Percentiles rank a stretch among this genome's conserved stretches.
phyloP scores from a whole-genome alignment of 1,140 invertebrate genomes.

The Pseudomyrmex pallidus region DNA sequence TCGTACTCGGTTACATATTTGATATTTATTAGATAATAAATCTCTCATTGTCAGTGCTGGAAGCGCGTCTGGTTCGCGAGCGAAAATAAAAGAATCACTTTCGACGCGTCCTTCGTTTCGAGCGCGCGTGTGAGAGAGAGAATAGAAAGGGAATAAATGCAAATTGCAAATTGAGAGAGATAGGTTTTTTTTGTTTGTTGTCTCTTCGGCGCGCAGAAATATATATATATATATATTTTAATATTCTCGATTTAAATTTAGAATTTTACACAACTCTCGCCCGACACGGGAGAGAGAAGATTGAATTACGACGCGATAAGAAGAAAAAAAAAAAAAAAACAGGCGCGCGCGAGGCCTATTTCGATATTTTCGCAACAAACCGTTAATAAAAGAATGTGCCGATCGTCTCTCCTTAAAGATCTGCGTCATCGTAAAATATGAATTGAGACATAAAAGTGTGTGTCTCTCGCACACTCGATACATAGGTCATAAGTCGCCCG shows the following conservation, averaged over 20 bases:
- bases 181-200: not conserved
- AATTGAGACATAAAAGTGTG: conserved; percentile 12
- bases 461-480: not conserved
- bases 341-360: not conserved
- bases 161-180: not conserved
- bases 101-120: conserved; percentile 14
- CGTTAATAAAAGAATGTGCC: too few relatives aligned
- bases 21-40: conserved; percentile 46
- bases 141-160: conserved; percentile 8
- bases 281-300: too few relatives aligned
- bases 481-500: conserved; percentile 2
- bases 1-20: not conserved
- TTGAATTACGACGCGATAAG: too few relatives aligned
- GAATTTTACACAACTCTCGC: not conserved
- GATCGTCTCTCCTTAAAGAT: not conserved
- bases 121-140: not conserved
- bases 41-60: not conserved
- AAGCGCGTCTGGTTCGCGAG: not conserved
- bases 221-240: conserved; percentile 7
- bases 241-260: not conserved
- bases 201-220: not conserved
- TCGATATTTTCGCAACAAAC: not conserved
- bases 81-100: not conserved
- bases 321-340: not conserved
- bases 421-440: not conserved